Evolutionary conservation across 2,888 invertebrate genomes (phyloP), one percentile per base, ranked within the genome.

Genomic region (Conomelus anceps): DNA sequence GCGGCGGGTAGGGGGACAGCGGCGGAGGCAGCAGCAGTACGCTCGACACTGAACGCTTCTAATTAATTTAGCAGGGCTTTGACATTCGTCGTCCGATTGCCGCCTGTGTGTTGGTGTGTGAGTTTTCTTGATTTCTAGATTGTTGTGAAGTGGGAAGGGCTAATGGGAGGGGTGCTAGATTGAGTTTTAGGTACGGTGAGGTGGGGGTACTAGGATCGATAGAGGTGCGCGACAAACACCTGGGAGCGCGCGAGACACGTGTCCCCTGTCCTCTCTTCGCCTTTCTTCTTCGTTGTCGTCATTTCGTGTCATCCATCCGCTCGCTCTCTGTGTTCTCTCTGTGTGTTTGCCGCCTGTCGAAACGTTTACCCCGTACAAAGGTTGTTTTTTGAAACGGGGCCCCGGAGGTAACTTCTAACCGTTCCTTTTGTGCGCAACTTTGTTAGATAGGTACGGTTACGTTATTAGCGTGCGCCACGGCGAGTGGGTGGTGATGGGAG

Each of bases 381-480:
- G 22, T 63, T 84, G 63, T 88, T 86, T 34, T 88, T 88, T 88
- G 23, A 29, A 22, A 34, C 34, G 23, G 63, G 22, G 84, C 88
- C 89, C 86, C 86, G 90, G 89, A 86, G 87, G 86, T 89, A 90
- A 89, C 90, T 90, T 89, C 88, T 90, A 89, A 89, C 89, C 88
- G 88, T 90, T 88, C 87, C 89, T 90, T 89, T 90, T 86, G 86
- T 89, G 86, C 88, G 63, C 84, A 41, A 24, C 87, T 86, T 89
- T 87, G 89, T 89, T 90, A 88, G 86, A 90, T 88, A 87, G 87
- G 88, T 89, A 89, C 88, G 90, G 91, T 91, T 92, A 92, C 92
- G 92, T 92, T 92, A 88, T 88, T 84, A 90, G 89, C 91, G 90
- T 89, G 86, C 91, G 92, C 91, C 92, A 92, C 92, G 92, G 91